Percentiles rank a stretch among this genome's conserved stretches.
Conservation (phyloP, 2,888 invertebrate species). For the Scotopteryx bipunctaria region DNA sequence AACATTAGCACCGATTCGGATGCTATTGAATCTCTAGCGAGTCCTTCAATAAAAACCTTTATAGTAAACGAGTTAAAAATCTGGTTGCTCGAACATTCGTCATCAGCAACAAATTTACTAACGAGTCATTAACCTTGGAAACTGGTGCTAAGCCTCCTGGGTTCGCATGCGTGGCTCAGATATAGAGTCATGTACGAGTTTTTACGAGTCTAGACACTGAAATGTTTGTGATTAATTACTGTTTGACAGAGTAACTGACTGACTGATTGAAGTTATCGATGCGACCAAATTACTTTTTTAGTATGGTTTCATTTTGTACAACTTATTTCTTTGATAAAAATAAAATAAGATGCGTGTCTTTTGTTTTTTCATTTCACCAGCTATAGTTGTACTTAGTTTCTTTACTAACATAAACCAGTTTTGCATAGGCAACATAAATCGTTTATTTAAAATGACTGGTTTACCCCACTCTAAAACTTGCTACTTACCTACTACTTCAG, state of each 20-base stretch:
- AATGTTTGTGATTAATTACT: slow-evolving; percentile 25
- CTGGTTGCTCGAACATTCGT: no score
- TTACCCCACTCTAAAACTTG: slow-evolving; percentile 57
- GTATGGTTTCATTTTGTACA: not conserved
- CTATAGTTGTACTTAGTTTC: no score
- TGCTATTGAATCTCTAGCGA: not conserved
- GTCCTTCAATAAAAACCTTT: no score
- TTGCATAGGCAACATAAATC: no score
- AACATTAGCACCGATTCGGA: not conserved
- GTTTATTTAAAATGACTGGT: no score
- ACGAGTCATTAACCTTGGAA: not conserved
- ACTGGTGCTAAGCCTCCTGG: slow-evolving; percentile 3
- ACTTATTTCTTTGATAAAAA: no score
- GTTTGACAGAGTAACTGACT: slow-evolving; percentile 12
- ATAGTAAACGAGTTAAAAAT: no score
- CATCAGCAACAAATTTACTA: not conserved
- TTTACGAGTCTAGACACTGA: slow-evolving; percentile 36
- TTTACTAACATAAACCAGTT: no score
- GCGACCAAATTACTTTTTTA: slow-evolving; percentile 6
- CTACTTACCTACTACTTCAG: slow-evolving; percentile 47
- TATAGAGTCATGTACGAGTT: slow-evolving; percentile 20
- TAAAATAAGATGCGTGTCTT: no score
- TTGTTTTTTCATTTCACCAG: no score
- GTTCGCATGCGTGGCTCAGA: slow-evolving; percentile 21
- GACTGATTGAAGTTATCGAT: slow-evolving; percentile 10